These are phyloP conservation scores for Camelus dromedarius DNA, from an alignment of 2,113 vertebrate species.

Conservation along the genomic window DNA sequence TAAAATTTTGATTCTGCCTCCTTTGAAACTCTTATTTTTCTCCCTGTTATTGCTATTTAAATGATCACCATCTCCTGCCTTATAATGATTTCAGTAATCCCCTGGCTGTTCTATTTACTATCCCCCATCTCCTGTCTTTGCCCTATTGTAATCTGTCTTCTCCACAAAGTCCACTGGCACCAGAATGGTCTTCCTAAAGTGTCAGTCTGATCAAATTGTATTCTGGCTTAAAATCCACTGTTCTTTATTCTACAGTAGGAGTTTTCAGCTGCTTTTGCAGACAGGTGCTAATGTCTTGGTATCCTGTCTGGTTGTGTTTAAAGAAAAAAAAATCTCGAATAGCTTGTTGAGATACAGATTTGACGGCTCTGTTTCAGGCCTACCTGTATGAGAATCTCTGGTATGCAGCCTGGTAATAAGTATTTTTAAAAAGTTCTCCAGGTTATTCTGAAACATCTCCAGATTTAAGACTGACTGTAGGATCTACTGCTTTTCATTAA, in stretches of 20 bases:
- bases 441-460: not conserved
- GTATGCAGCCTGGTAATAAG: not conserved
- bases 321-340: not conserved
- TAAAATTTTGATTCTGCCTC: slow-evolving; percentile 35
- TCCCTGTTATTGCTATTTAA: slow-evolving; percentile 25
- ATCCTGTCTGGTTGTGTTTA: not conserved
- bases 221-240: slow-evolving; percentile 41
- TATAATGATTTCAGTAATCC: not conserved
- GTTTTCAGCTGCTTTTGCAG: not conserved
- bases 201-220: not conserved
- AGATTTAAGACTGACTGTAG: slow-evolving; percentile 5
- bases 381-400: slow-evolving; percentile 18
- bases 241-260: slow-evolving; percentile 26
- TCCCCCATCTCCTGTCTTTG: not conserved
- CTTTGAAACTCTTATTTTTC: slow-evolving; percentile 12
- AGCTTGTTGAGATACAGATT: slow-evolving; percentile 45
- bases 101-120: not conserved
- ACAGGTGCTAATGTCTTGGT: slow-evolving; percentile 29
- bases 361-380: not conserved
- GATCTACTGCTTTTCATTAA: not conserved
- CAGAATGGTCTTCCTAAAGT: slow-evolving; percentile 14
- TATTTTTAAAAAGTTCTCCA: slow-evolving; percentile 29
- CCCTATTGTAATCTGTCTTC: not conserved
- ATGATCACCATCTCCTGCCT: not conserved
- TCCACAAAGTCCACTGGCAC: not conserved